Evolutionary conservation across 1,140 invertebrate species (phyloP), one percentile per base, ranked within the genome.

Genomic region (Drosophila biarmipes): DNA sequence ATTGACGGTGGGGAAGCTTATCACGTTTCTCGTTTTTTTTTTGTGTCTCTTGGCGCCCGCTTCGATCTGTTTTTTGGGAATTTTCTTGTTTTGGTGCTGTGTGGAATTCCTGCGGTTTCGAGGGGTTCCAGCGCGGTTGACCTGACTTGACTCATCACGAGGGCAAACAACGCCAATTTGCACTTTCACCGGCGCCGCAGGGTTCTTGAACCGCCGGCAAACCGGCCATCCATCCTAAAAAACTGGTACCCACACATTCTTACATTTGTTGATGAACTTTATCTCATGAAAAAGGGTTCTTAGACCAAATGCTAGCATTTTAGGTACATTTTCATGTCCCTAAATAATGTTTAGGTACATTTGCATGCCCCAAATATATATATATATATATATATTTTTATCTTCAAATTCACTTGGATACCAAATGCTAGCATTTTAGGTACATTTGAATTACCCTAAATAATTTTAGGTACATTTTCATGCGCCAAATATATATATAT

Each of bases 21-120:
- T 87, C 82, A 82, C 84, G 84, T 85, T 82, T 75, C 56, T 59
- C n/a, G 64, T 68, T 8, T 57, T 66, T 8, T 57, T 66, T 53
- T 59, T 71, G 12, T 35, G 10, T 45, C 68, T 67, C 38, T 27
- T 27, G 59, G 59, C 57, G 52, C 51, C 72, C 43, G 34, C 42
- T 56, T 57, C 6, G 12, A 8, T 49, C 61, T 45, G 3, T 31
- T 55, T 67, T 85, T 80, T 69, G 56, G 77, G 77, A 59, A 78
- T 69, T 85, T 80, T 79, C 29, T 75, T 45, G 57, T 46, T 52
- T 54, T 29, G 11, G 8, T 46, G 24, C 45, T 43, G 11, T 42
- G 15, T 43, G 62, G 52, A 64, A 87, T 84, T 87, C 79, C 82
- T 73, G 74, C 17, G 71, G 38, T n/a, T 17, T 31, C n/a, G 40